Percentiles rank a stretch among this genome's conserved stretches.
These are phyloP conservation scores for Etheostoma cragini DNA, from an alignment of 2,113 vertebrate genomes.

Conservation along the genomic window DNA sequence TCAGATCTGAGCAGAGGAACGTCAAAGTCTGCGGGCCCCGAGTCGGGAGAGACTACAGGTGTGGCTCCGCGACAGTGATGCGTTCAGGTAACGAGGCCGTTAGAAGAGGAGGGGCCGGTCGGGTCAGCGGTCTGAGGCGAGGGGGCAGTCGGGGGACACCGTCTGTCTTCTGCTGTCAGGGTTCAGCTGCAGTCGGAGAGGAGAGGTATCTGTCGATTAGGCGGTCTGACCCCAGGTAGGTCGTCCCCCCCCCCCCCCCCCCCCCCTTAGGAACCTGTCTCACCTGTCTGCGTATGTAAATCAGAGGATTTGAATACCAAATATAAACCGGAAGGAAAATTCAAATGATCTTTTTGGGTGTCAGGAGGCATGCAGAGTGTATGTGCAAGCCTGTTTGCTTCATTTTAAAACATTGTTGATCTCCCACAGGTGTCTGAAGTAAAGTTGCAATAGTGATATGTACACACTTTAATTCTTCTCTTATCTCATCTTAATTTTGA, in stretches of 20 bases:
- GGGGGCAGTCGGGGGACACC: constrained; percentile 23
- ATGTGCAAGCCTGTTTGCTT: neutral
- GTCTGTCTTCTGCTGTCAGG: constrained; percentile 70
- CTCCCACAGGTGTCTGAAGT: neutral
- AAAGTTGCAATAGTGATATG: neutral
- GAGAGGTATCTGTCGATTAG: constrained; percentile 59
- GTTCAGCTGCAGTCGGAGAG: constrained; percentile 24
- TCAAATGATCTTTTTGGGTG: neutral
- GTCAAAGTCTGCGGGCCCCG: constrained; percentile 15
- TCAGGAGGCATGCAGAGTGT: neutral
- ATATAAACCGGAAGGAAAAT: neutral
- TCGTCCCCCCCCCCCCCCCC: neutral
- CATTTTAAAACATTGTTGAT: neutral
- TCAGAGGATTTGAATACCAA: neutral
- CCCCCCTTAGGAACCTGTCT: constrained; percentile 17
- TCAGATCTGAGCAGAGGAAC: constrained; percentile 23
- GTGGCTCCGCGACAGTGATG: constrained; percentile 42
- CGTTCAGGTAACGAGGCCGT: constrained; percentile 39
- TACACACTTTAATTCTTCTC: neutral
- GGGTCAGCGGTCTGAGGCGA: constrained; percentile 16
- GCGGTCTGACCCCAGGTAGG: constrained; percentile 71
- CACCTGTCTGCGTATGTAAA: constrained; percentile 14
- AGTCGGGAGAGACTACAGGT: constrained; percentile 32
- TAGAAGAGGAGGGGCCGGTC: constrained; percentile 16
- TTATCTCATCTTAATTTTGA: neutral